Base-by-base conservation (phyloP, 2,888 invertebrate species). In the Drosophila limbata region DNA sequence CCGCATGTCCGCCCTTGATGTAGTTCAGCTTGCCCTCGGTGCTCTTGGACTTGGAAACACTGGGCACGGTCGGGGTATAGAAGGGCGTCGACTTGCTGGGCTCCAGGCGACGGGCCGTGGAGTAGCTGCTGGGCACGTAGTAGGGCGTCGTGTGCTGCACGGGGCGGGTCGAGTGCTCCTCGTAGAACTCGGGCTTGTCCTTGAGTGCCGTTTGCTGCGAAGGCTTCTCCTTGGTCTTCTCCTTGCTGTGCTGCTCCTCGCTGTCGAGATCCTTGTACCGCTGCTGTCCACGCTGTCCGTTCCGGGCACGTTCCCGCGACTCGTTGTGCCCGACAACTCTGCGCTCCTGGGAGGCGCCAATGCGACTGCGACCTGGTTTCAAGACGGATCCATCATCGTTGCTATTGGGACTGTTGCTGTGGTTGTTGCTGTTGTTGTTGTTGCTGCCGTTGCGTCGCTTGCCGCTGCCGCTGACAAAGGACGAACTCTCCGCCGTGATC, bases 401-500 rank as follows among this genome's bases (percentile, higher is more conserved):
- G 33, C 77, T 77, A 19, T 75, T 76, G 10, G 62, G 72, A 66
- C 11, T 59, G 21, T 19, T 48, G 39, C 37, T 64, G 21, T 19
- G 45, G 39, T 33, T 64, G 55, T 6, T 52, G 35, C 91, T 66
- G 33, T 60, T 70, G 33, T 8, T 53, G 47, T 60, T 81, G 42
- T 50, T 73, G 19, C 79, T 84, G 86, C 93, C 62, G 19, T 61
- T 77, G 39, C 90, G 79, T 11, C 79, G 57, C 39, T 86, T 81
- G 13, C 70, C 73, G 4, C 73, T 6, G 4, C 88, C 88, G 44
- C 79, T 87, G 4, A 92, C 95, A 88, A 97, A 96, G 0, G 96
- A 96, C 0, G 96, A 95, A 8, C 95, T 95, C 92, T 97, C 97
- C 9, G 96, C 96, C 0, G 95, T 94, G 1, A 91, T 84, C 65